Evolutionary conservation across 2,113 vertebrate species (phyloP).

Genomic region (Coreoperca whiteheadi): DNA sequence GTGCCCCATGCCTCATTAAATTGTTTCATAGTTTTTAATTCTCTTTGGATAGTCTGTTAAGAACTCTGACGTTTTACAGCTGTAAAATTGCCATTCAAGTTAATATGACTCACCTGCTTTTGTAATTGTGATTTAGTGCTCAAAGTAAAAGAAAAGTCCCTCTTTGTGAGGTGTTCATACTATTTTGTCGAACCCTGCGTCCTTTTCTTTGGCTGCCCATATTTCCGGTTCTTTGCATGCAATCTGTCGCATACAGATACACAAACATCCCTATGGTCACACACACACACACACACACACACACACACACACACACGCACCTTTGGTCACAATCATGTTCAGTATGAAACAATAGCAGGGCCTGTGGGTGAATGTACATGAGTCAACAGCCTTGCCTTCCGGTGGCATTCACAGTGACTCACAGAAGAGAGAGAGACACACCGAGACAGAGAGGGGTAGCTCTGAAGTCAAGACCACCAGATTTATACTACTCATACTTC

Average conservation of each 20-base stretch:
- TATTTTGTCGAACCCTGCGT: neutral
- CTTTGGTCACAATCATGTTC: slow-evolving; percentile 46
- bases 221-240: slow-evolving; percentile 16
- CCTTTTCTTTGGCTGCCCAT: slow-evolving; percentile 6
- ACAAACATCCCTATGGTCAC: slow-evolving; percentile 8
- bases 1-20: slow-evolving; percentile 12
- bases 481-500: slow-evolving; percentile 24
- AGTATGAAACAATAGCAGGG: slow-evolving; percentile 44
- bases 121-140: slow-evolving; percentile 15
- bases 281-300: neutral
- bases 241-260: neutral
- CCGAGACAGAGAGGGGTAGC: slow-evolving; percentile 18
- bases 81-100: neutral
- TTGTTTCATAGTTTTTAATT: neutral
- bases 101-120: slow-evolving; percentile 11
- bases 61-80: neutral
- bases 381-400: slow-evolving; percentile 65
- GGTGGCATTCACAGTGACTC: slow-evolving; percentile 63
- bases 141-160: neutral
- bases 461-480: slow-evolving; percentile 35
- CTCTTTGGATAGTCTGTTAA: neutral
- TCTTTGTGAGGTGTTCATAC: neutral
- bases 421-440: slow-evolving; percentile 24
- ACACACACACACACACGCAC: slow-evolving; percentile 4
- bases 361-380: slow-evolving; percentile 60